Conservation (phyloP, 2,797 vertebrate species). For the Huso huso region DNA sequence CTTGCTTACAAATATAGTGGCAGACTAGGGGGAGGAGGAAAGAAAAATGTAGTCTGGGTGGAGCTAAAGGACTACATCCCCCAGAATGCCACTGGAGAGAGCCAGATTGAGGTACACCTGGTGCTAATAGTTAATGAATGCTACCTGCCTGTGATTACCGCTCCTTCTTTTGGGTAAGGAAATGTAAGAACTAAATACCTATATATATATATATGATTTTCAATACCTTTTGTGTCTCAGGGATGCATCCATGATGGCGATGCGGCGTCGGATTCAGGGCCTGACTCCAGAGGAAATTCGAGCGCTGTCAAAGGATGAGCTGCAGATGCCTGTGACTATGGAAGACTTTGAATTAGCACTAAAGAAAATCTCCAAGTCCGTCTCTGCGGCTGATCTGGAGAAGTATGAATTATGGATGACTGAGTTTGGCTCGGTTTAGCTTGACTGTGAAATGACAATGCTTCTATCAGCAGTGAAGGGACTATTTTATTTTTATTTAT, state of each 20-base stretch:
- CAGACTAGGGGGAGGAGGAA: no score
- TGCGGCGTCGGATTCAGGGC: conserved; percentile 93
- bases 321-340: conserved; percentile 96
- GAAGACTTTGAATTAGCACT: conserved; percentile 89
- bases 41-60: no score
- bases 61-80: no score
- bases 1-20: no score
- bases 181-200: neutral
- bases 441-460: neutral
- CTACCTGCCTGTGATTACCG: no score
- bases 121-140: no score
- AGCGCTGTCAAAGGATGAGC: conserved; percentile 89
- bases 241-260: conserved; percentile 94
- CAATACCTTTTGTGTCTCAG: conserved; percentile 43
- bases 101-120: no score
- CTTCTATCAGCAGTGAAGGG: no score
- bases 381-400: conserved; percentile 87
- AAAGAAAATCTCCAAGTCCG: conserved; percentile 96
- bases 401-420: conserved; percentile 94
- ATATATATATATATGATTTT: neutral
- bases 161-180: no score
- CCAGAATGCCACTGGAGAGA: no score
- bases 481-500: no score
- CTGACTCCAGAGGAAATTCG: conserved; percentile 90
- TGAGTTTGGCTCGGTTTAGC: conserved; percentile 89